Base-by-base conservation (phyloP, 1,140 invertebrate genomes). In the Bombus soroeensis region DNA sequence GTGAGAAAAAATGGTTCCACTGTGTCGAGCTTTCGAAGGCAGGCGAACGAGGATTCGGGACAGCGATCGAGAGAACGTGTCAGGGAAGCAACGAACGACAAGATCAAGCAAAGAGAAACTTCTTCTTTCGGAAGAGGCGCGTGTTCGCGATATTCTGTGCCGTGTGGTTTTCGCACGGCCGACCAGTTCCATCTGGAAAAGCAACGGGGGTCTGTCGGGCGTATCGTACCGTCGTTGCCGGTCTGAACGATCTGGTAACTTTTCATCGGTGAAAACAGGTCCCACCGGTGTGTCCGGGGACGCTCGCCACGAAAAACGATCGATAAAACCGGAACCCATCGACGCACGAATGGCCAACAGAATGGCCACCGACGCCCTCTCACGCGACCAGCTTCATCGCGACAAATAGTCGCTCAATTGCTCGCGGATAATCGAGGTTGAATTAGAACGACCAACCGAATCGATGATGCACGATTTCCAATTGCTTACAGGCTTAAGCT, bases 241-340 rank as follows among this genome's bases (percentile, higher is more conserved):
- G 43, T 12, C 37, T 76, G 57, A 80, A 83, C 88, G 88, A 87
- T 89, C 88, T 70, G 85, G 81, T 89, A 89, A 89, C 88, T 89
- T 89, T 89, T 89, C 88, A 89, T 87, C 88, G 85, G 66, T 79
- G 81, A 57, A 78, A 89, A 89, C 88, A 89, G 85, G 88, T 89
- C 88, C 74, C 88, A 76, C 88, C 81, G 72, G 84, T 87, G 88
- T 39, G 72, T 66, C 39, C 72, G 66, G 53, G 78, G 79, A 34
- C 28, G 34, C 62, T 72, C 59, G 73, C 43, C 71, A 28, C 76
- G 83, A 41, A 83, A 77, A 78, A 90, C 75, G 81, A 91, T 88
- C 87, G 83, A 88, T 88, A 90, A 90, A 90, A 90, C 79, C 80
- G 79, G 75, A 89, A 86, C 62, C 75, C 71, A 86, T 89, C 83